These are phyloP conservation scores for Rhea americana DNA, from an alignment of 2,113 vertebrate genomes.

Conservation along the genomic window DNA sequence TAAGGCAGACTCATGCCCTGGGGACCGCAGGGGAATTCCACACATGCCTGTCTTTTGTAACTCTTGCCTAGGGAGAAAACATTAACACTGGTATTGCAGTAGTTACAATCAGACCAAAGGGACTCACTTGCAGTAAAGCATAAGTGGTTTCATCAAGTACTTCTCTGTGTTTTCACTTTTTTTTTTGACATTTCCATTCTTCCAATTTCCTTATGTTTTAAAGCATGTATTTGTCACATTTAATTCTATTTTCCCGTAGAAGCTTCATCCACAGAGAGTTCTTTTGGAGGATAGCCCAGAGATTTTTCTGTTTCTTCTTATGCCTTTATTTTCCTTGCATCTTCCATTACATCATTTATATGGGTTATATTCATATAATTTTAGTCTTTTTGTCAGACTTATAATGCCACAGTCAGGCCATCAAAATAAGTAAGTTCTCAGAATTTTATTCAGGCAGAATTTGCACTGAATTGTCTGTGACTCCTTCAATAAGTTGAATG, in stretches of 20 bases:
- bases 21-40: not conserved
- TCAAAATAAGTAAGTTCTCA: conserved; percentile 16
- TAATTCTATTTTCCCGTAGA: conserved; percentile 27
- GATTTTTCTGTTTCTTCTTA: conserved; percentile 42
- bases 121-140: not conserved
- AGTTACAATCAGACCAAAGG: not conserved
- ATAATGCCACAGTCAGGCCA: not conserved
- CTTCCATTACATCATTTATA: conserved; percentile 38
- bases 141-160: not conserved
- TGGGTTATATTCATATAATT: conserved; percentile 3
- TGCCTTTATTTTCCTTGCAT: conserved; percentile 26
- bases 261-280: conserved; percentile 15
- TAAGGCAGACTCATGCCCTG: not conserved
- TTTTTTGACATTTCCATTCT: not conserved
- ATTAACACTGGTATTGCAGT: not conserved
- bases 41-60: conserved; percentile 2
- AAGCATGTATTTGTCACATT: conserved; percentile 31
- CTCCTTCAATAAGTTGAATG: not conserved
- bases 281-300: conserved; percentile 31
- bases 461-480: not conserved
- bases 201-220: not conserved
- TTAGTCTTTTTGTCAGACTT: conserved; percentile 16
- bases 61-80: not conserved
- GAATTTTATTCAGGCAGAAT: not conserved
- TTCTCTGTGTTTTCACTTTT: not conserved